Conservation (phyloP, 2,113 vertebrate species). For the Pluvianellus socialis region DNA sequence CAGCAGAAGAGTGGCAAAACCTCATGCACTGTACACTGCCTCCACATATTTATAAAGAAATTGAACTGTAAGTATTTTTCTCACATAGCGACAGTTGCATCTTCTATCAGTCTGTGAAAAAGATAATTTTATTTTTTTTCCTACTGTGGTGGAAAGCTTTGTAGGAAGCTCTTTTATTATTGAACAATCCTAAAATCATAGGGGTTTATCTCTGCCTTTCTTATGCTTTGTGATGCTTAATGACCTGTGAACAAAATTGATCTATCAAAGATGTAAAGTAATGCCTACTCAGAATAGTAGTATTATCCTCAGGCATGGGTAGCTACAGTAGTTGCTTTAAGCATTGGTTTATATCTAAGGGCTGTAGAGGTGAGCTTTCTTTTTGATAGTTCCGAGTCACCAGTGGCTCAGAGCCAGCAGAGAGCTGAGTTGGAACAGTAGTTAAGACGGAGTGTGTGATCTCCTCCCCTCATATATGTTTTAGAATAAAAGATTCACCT, state of each 20-base stretch:
- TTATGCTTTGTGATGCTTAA: neutral
- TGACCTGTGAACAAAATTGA: neutral
- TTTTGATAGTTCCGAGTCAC: neutral
- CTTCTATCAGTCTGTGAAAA: neutral
- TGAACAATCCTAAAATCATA: neutral
- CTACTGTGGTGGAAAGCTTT: neutral
- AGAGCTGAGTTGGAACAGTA: neutral
- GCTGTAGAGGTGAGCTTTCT: neutral
- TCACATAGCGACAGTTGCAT: neutral
- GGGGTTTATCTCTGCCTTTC: neutral
- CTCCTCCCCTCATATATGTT: neutral
- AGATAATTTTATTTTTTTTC: neutral
- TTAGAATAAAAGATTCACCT: neutral
- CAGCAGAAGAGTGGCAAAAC: constrained; percentile 94
- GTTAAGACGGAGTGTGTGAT: neutral
- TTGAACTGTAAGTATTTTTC: constrained; percentile 84
- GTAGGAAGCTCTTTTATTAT: neutral
- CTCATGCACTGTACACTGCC: constrained; percentile 89
- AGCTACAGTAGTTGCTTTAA: neutral
- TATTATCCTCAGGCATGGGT: neutral
- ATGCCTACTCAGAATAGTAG: neutral
- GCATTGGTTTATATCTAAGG: neutral
- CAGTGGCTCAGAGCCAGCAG: neutral
- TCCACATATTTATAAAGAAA: constrained; percentile 87
- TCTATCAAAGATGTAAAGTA: neutral